A percentile compares a stretch with the other conserved stretches of the same genome.
Evolutionary conservation across 2,113 vertebrate genomes (phyloP).

Genomic region (Sebastes schlegelii): DNA sequence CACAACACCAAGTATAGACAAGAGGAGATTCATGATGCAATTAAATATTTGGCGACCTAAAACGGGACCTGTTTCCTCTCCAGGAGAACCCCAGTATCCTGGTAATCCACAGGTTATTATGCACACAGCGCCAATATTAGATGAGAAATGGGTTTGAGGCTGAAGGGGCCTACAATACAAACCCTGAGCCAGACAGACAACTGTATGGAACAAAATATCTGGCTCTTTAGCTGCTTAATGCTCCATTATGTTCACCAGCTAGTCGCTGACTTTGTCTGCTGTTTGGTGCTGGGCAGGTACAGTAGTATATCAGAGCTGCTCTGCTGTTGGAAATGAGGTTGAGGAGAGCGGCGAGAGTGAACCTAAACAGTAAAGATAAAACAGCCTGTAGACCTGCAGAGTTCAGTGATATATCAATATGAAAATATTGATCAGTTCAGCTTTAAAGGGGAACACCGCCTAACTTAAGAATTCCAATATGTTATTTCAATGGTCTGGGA

Average conservation of each 20-base stretch:
- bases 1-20: slow-evolving; percentile 48
- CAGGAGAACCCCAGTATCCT: slow-evolving; percentile 51
- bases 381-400: neutral
- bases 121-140: slow-evolving; percentile 20
- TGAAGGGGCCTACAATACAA: slow-evolving; percentile 18
- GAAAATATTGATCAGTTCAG: neutral
- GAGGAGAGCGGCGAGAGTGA: neutral
- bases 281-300: neutral
- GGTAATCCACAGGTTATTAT: neutral
- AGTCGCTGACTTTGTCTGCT: too few relatives aligned
- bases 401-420: too few relatives aligned
- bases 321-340: neutral
- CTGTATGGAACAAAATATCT: slow-evolving; percentile 24
- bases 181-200: slow-evolving; percentile 8
- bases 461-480: too few relatives aligned
- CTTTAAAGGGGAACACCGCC: neutral
- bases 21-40: slow-evolving; percentile 57
- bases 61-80: slow-evolving; percentile 37
- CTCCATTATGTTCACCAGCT: neutral
- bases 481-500: too few relatives aligned
- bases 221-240: neutral
- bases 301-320: neutral
- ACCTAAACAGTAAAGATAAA: neutral
- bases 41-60: slow-evolving; percentile 67
- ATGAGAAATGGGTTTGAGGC: slow-evolving; percentile 34